These are phyloP conservation scores for Lycophotia porphyrea DNA, from an alignment of 2,888 invertebrate species.

Conservation along the genomic window DNA sequence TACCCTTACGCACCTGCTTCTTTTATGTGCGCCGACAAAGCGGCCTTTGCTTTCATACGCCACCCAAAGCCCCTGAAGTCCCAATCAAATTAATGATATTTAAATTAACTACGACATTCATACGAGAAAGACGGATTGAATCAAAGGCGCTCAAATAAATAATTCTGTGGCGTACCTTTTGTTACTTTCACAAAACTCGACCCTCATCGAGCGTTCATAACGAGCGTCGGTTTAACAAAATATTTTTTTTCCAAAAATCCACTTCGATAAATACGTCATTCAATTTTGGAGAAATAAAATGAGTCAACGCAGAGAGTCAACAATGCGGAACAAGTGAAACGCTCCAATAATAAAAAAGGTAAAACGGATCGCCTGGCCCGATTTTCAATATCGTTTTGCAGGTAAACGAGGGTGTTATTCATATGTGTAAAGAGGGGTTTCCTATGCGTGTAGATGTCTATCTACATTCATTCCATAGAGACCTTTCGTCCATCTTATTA, in stretches of 20 bases:
- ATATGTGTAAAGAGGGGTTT: constrained; percentile 80
- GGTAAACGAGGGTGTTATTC: constrained; percentile 83
- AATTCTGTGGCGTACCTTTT: constrained; percentile 71
- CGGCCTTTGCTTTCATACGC: constrained; percentile 69
- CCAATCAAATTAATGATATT: constrained; percentile 76
- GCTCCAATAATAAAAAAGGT: constrained; percentile 85
- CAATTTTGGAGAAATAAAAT: constrained; percentile 80
- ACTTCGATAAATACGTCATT: constrained; percentile 82
- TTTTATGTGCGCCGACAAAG: constrained; percentile 74
- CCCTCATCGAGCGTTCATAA: constrained; percentile 71
- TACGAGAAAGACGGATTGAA: constrained; percentile 59
- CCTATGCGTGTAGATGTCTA: constrained; percentile 72
- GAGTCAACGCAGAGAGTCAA: constrained; percentile 82
- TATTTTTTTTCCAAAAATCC: constrained; percentile 75
- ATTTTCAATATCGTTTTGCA: constrained; percentile 85
- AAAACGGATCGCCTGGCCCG: constrained; percentile 80
- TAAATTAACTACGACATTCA: constrained; percentile 71
- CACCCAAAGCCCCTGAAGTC: constrained; percentile 61
- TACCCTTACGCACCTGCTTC: constrained; percentile 77
- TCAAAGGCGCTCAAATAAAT: constrained; percentile 68
- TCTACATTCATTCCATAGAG: constrained; percentile 66
- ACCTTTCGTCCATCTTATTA: constrained; percentile 67
- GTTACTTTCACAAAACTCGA: constrained; percentile 73
- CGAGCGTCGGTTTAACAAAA: constrained; percentile 74
- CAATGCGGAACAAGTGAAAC: constrained; percentile 86